These are phyloP conservation scores for Prosapia bicincta DNA, from an alignment of 2,888 invertebrate genomes.

Conservation along the genomic window DNA sequence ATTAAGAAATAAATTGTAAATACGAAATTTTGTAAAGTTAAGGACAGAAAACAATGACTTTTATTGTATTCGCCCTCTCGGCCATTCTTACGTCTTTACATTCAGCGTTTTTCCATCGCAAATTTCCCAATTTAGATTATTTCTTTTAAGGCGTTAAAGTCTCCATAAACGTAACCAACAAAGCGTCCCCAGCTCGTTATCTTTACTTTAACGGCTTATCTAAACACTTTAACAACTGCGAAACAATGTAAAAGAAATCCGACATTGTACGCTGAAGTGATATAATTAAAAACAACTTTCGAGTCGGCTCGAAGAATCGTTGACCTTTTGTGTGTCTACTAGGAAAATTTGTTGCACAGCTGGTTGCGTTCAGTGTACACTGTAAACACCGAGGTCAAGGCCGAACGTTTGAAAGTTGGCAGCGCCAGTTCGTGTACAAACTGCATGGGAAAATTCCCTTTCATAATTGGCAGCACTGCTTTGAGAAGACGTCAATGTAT, in stretches of 20 bases:
- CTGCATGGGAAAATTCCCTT: constrained; percentile 2
- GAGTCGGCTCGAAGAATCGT: not conserved
- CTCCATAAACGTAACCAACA: no score
- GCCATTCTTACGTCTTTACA: no score
- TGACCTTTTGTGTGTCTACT: not conserved
- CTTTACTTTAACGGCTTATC: not conserved
- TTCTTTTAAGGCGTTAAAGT: no score
- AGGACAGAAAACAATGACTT: no score
- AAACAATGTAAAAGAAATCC: not conserved
- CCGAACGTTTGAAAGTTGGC: not conserved
- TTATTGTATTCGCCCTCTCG: no score
- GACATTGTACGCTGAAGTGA: not conserved
- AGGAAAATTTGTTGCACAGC: not conserved
- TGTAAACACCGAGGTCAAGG: not conserved
- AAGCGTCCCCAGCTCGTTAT: no score
- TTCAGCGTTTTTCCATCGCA: no score
- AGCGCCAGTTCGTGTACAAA: not conserved
- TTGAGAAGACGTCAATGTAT: not conserved
- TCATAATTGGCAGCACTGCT: not conserved
- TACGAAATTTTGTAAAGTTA: no score
- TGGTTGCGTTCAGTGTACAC: not conserved
- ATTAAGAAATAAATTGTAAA: no score
- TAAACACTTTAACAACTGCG: not conserved
- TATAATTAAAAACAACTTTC: not conserved
- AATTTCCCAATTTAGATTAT: no score